Base-by-base conservation (phyloP, 2,888 invertebrate genomes). In the Selenia dentaria region DNA sequence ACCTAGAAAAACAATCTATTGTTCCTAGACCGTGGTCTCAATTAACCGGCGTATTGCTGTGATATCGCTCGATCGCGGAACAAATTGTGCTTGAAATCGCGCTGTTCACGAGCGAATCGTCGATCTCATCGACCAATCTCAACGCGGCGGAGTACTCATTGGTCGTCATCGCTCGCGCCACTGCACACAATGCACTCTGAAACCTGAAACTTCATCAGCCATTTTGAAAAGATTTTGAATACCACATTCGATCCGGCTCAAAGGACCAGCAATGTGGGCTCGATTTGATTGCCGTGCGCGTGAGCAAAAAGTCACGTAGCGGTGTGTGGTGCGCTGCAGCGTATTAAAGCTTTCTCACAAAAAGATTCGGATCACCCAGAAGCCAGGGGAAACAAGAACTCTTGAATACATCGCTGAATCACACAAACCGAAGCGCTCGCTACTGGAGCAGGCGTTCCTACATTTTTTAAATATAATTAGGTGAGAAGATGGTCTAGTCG, bases 1-100 rank as follows among this genome's bases (percentile, higher is more conserved):
- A 47, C 37, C 41, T 27, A 16, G 9, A 8, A 20, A n/a, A 41
- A 36, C 47, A 13, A 41, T 47, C 47, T 37, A 46, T 53, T 51
- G 56, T 56, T 46, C 36, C 37, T 47, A 40, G 51, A 49, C 45
- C 37, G 41, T 25, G 59, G 51, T 57, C 62, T 67, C 75, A 73
- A 77, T 75, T 75, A 78, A 72, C 67, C 64, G 64, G 61, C 67
- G 63, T 64, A 64, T 70, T 65, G 66, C 65, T 51, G 46, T 27
- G 51, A 60, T 69, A 70, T 75, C 73, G 63, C 50, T 50, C 54
- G 69, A 78, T 78, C 72, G 72, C 60, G 69, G 69, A 78, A 79
- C 83, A 78, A 84, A 84, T 83, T 79, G 75, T 74, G 69, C 78
- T 78, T 63, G 70, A 79, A 76, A 78, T 75, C 67, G 29, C 8